Percentiles rank a stretch among this genome's conserved stretches.
Conservation (phyloP, 2,797 vertebrate species). For the Miichthys miiuy region DNA sequence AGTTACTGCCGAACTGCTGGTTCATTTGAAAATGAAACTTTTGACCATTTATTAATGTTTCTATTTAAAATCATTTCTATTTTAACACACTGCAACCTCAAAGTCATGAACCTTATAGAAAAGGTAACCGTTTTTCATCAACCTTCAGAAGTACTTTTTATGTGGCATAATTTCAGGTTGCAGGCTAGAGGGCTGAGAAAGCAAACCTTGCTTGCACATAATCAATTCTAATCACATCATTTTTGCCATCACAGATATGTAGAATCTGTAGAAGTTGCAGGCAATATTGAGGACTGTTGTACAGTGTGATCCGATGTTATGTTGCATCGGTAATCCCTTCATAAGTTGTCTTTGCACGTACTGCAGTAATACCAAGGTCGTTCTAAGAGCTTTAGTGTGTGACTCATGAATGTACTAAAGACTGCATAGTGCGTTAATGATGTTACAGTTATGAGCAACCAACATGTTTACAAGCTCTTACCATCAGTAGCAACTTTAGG, state of each 20-base stretch:
- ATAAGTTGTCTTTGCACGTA: neutral
- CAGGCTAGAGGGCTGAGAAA: neutral
- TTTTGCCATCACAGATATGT: neutral
- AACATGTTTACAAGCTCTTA: slow-evolving; percentile 10
- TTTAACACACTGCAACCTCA: too few relatives aligned
- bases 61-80: too few relatives aligned
- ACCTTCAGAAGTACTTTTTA: too few relatives aligned
- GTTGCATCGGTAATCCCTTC: neutral
- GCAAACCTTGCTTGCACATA: neutral
- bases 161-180: neutral
- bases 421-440: neutral
- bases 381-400: neutral
- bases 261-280: neutral
- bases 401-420: slow-evolving; percentile 3
- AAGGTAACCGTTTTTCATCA: too few relatives aligned
- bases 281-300: neutral
- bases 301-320: neutral
- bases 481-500: slow-evolving; percentile 6
- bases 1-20: too few relatives aligned
- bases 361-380: neutral
- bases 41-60: too few relatives aligned
- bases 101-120: neutral
- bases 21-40: too few relatives aligned
- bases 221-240: neutral
- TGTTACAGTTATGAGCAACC: neutral